phyloP scores from a whole-genome alignment of 2,888 invertebrate species.

The Troglohyphantes excavatus region DNA sequence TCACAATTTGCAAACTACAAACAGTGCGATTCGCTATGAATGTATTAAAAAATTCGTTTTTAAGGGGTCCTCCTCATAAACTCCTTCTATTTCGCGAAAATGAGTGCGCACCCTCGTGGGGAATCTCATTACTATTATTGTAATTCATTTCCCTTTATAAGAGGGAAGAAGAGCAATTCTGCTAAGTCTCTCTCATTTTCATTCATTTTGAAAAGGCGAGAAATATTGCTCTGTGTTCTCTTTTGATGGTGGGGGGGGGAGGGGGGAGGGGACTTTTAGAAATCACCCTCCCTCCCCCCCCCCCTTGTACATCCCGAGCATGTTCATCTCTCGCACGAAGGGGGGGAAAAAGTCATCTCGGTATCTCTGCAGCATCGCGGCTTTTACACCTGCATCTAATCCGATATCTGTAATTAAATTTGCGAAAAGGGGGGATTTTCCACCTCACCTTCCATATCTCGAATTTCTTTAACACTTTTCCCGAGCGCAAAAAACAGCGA shows the following conservation, averaged over 20 bases:
- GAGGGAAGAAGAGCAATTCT: constrained; percentile 9
- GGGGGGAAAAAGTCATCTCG: constrained; percentile 65
- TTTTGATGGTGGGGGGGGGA: constrained; percentile 55
- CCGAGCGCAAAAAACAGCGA: constrained; percentile 37
- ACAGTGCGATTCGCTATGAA: too few relatives aligned
- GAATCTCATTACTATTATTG: constrained; percentile 73
- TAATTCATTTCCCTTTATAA: constrained; percentile 67
- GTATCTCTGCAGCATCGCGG: constrained; percentile 58
- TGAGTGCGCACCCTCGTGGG: background rate
- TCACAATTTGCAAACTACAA: too few relatives aligned
- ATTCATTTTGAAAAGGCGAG: constrained; percentile 43
- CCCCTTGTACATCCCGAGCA: background rate
- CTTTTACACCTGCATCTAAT: constrained; percentile 74
- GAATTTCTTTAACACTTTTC: constrained; percentile 76
- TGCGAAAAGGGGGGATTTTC: constrained; percentile 23
- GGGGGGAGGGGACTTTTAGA: constrained; percentile 62
- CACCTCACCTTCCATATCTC: constrained; percentile 35
- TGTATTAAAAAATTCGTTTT: background rate
- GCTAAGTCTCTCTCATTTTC: constrained; percentile 60
- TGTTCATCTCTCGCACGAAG: constrained; percentile 27
- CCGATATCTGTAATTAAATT: constrained; percentile 78
- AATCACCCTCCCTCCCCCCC: constrained; percentile 43
- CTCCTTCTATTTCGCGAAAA: too few relatives aligned
- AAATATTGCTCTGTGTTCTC: background rate
- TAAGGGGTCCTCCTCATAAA: background rate